These are phyloP conservation scores for Holothuria leucospilota DNA, from an alignment of 53 echinoderm and acorn worm genomes.

Conservation along the genomic window DNA sequence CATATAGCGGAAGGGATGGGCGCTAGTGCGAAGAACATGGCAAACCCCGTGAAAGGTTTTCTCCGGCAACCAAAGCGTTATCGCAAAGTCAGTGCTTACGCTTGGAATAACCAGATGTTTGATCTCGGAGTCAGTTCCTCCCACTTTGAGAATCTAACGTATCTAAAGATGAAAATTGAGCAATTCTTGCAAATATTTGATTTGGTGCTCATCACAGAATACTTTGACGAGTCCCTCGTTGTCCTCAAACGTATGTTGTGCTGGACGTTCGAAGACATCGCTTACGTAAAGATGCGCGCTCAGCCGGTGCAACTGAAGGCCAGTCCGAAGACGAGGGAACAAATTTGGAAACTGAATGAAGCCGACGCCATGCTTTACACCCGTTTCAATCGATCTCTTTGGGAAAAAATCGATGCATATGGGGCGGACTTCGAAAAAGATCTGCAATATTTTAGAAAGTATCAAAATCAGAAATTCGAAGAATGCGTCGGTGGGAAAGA, in stretches of 20 bases:
- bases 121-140: conserved; percentile 64
- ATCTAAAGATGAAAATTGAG: conserved; percentile 47
- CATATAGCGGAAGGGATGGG: conserved; percentile 40
- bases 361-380: conserved; percentile 63
- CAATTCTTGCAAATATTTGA: conserved; percentile 49
- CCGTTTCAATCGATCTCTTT: conserved; percentile 66
- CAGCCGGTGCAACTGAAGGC: conserved; percentile 46
- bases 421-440: conserved; percentile 62
- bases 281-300: conserved; percentile 65
- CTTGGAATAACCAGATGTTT: conserved; percentile 68
- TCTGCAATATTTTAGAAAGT: conserved; percentile 55
- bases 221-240: conserved; percentile 72
- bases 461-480: conserved; percentile 27
- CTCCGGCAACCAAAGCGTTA: conserved; percentile 46
- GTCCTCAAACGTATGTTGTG: conserved; percentile 58
- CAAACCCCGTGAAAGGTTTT: conserved; percentile 45
- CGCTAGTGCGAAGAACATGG: background rate
- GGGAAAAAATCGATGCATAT: conserved; percentile 64
- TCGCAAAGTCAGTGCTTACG: conserved; percentile 46
- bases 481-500: conserved; percentile 58
- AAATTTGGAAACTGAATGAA: conserved; percentile 59
- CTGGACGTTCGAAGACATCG: conserved; percentile 67
- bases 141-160: conserved; percentile 26
- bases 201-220: conserved; percentile 73
- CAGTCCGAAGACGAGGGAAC: conserved; percentile 8